Conservation (phyloP, 2,888 invertebrate genomes). For the Tiliacea aurago region DNA sequence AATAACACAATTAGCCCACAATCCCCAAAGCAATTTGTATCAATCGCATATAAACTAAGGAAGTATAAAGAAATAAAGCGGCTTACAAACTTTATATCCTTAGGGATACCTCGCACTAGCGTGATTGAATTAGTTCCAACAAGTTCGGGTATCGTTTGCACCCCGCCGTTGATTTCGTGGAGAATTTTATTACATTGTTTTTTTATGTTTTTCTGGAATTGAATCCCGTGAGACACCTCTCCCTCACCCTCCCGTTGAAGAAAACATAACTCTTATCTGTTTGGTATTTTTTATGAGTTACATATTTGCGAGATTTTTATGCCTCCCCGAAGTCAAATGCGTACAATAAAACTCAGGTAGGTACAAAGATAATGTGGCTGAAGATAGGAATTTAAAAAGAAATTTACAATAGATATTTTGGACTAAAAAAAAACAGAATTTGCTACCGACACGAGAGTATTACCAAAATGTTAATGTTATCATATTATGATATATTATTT, state of each 20-base stretch:
- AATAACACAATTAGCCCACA: constrained; percentile 58
- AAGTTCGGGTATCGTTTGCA: constrained; percentile 59
- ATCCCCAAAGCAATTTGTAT: constrained; percentile 75
- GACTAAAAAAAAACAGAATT: neutral
- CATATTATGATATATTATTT: neutral
- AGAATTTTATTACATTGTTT: constrained; percentile 59
- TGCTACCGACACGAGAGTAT: neutral
- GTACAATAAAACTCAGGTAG: neutral
- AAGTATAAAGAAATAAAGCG: constrained; percentile 70
- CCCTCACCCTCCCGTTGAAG: too few relatives aligned
- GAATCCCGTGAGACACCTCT: constrained; percentile 44
- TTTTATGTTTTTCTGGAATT: constrained; percentile 46
- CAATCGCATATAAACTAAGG: constrained; percentile 69
- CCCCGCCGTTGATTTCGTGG: constrained; percentile 59
- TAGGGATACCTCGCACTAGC: constrained; percentile 68
- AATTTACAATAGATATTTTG: neutral
- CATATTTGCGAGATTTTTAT: constrained; percentile 8
- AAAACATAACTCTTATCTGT: constrained; percentile 3
- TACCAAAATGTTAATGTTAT: neutral
- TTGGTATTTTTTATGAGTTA: constrained; percentile 14
- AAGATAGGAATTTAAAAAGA: neutral
- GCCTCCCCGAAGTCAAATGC: neutral
- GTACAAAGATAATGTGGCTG: neutral
- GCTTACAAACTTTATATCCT: constrained; percentile 74
- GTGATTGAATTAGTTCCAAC: constrained; percentile 78